Base-by-base conservation (phyloP, 2,888 invertebrate genomes). In the Rhogogaster chlorosoma region DNA sequence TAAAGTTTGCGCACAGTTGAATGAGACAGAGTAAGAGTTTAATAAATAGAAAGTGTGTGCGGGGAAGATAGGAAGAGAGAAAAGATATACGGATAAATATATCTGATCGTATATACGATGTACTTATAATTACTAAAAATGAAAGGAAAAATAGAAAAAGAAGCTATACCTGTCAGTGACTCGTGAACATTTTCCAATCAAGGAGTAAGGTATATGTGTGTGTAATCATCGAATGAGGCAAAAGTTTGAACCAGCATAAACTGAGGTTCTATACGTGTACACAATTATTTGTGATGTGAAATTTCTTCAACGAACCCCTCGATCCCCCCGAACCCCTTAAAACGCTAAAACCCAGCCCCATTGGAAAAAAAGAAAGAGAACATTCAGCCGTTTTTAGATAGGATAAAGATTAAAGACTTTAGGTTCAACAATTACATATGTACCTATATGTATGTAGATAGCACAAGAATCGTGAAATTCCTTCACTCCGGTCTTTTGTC, bases 301-400 rank as follows among this genome's bases (percentile, higher is more conserved):
- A 32, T 77, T 18, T 26, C 9, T 49, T n/a, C 6, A 32, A 29
- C 26, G 7, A 49, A 61, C 36, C 57, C 49, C 36, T 80, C 80
- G 57, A 38, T 29, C 61, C 22, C 26, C 32, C 57, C 32, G 57
- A 80, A 80, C 26, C 87, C 88, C 89, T 89, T 89, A 83, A 86
- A 88, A 88, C 90, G 87, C 88, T 86, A 83, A 89, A 89, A 88
- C 87, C 91, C 90, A 91, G 87, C 89, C 89, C 88, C 89, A 84
- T 87, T 85, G 86, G 87, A 26, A 89, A 89, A 87, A 15, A 61
- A n/a, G 10, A 26, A 61, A 29, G 12, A 18, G 29, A 42, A 29
- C 45, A 83, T 42, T 49, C n/a, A 45, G 80, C 61, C 26, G 67
- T 45, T 83, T 7, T n/a, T 18, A 7, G 29, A 49, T 77, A 53